Percentiles rank a stretch among this genome's conserved stretches.
phyloP scores from a whole-genome alignment of 2,888 invertebrate genomes.

The Cosmia pyralina region DNA sequence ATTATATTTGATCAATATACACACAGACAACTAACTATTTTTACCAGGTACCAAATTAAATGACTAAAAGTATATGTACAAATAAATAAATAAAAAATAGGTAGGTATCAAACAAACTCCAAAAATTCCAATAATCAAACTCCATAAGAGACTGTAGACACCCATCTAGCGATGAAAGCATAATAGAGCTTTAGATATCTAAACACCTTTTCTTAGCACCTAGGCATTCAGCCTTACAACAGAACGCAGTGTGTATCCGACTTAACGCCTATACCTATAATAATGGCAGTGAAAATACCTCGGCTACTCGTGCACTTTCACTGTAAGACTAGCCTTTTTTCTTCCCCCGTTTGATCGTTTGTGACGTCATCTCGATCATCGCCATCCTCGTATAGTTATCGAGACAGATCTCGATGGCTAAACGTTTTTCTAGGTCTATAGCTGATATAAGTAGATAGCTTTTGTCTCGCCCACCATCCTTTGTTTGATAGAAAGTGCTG shows the following conservation, averaged over 20 bases:
- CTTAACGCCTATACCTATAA: constrained; percentile 60
- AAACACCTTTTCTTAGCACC: background rate
- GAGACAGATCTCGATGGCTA: constrained; percentile 38
- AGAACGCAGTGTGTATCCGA: constrained; percentile 50
- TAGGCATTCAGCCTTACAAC: background rate
- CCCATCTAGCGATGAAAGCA: background rate
- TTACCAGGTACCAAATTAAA: too few relatives aligned
- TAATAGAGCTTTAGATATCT: background rate
- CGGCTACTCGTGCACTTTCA: constrained; percentile 74
- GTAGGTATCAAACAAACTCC: too few relatives aligned
- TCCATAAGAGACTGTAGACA: background rate
- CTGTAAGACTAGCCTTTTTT: constrained; percentile 71
- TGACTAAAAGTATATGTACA: too few relatives aligned
- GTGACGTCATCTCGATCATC: constrained; percentile 28
- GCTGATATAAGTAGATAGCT: constrained; percentile 38
- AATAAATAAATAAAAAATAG: too few relatives aligned
- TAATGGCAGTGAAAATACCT: constrained; percentile 73
- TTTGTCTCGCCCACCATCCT: constrained; percentile 61
- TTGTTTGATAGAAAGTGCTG: constrained; percentile 62
- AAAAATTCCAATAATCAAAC: too few relatives aligned
- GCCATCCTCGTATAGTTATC: constrained; percentile 38
- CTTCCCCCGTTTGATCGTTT: constrained; percentile 25
- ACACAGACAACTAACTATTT: too few relatives aligned
- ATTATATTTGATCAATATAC: too few relatives aligned
- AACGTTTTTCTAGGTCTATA: constrained; percentile 47